Conservation (phyloP, 2,113 vertebrate species). For the Trinectes maculatus region DNA sequence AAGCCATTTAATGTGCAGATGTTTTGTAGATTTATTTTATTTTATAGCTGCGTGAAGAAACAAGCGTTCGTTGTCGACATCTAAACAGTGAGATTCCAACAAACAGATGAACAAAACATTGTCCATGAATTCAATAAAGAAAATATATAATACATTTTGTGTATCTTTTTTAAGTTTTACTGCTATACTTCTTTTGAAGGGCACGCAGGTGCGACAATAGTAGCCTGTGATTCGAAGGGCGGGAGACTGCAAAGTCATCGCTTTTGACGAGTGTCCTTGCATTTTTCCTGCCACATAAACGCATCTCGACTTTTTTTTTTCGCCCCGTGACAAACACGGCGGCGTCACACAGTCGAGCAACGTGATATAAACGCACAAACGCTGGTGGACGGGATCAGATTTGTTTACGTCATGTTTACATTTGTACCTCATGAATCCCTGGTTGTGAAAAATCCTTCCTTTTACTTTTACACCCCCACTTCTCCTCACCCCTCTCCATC, state of each 20-base stretch:
- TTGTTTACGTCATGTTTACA: slow-evolving; percentile 19
- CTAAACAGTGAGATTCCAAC: not conserved
- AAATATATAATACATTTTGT: not conserved
- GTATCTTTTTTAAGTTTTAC: too few species aligned
- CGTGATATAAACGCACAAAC: too few species aligned
- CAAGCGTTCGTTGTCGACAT: not conserved
- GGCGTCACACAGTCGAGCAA: too few species aligned
- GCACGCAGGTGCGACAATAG: not conserved
- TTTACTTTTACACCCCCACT: not conserved
- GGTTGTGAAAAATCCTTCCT: slow-evolving; percentile 1
- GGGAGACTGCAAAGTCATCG: slow-evolving; percentile 11
- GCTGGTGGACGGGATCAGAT: not conserved
- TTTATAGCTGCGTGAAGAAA: not conserved
- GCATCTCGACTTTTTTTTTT: not conserved
- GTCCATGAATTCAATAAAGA: not conserved
- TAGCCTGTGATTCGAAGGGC: not conserved
- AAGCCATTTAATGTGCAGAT: not conserved
- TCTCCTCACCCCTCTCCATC: slow-evolving; percentile 12
- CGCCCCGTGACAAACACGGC: not conserved
- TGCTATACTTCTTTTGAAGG: not conserved
- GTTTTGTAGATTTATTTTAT: not conserved
- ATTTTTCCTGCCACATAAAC: slow-evolving; percentile 1
- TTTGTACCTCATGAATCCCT: slow-evolving; percentile 14
- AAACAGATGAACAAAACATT: not conserved
- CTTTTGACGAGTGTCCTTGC: slow-evolving; percentile 20